Base-by-base conservation (phyloP, 2,888 invertebrate genomes). In the Eristalis pertinax region DNA sequence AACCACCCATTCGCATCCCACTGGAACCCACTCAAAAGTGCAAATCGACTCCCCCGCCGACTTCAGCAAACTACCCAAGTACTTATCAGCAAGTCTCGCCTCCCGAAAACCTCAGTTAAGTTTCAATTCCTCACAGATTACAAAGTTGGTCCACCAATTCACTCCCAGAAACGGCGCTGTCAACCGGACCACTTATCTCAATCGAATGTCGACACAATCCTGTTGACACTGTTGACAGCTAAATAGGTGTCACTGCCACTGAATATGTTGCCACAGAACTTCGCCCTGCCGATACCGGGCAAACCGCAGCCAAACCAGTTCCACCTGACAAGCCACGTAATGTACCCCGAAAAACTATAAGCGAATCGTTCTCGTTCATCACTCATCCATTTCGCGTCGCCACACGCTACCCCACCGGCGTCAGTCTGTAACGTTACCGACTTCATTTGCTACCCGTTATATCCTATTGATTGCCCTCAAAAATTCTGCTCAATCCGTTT, bases 361-460 rank as follows among this genome's bases (percentile, higher is more conserved):
- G 56, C 72, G 32, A 83, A 76, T 73, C 22, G 26, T 35, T 69
- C 62, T 13, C 15, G 26, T 19, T 76, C 73, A 81, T 85, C 75
- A 77, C 29, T 81, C 73, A 85, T 68, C 41, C 58, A 56, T 62
- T 58, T 38, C n/a, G 22, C 41, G 43, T 35, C 22, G 8, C 11
- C 26, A 62, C n/a, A 67, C 67, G 13, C 68, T 0, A n/a, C 29
- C n/a, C n/a, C n/a, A 4, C 19, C 15, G 65, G 62, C 69, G 74
- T 67, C 74, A 50, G 50, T 67, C 60, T 29, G 65, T 75, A 75
- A 74, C 83, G 78, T 78, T 78, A 87, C 83, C 79, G 75, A 87
- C 87, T 87, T 87, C 87, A 84, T 87, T 87, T 87, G 87, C 83
- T 76, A 84, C 68, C 75, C 78, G 83, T 87, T 83, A 87, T 87